Conservation (phyloP, 2,888 invertebrate genomes). For the Xylota sylvarum region DNA sequence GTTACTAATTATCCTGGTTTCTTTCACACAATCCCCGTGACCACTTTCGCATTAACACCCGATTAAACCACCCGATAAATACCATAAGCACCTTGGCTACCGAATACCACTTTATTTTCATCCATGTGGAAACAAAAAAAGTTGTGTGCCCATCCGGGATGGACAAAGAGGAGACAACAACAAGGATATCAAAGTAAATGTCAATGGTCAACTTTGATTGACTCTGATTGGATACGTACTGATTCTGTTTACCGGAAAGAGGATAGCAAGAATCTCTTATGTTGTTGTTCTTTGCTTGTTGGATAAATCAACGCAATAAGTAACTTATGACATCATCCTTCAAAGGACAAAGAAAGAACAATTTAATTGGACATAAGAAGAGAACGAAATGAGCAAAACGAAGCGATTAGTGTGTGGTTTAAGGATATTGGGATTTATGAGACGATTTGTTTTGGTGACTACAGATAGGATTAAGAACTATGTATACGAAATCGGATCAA, state of each 20-base stretch:
- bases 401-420: slow-evolving; percentile 47
- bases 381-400: slow-evolving; percentile 10
- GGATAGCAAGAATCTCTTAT: slow-evolving; percentile 28
- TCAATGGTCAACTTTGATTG: slow-evolving; percentile 74
- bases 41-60: slow-evolving; percentile 68
- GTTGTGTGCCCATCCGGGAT: slow-evolving; percentile 25
- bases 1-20: slow-evolving; percentile 64
- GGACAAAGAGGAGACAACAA: slow-evolving; percentile 57
- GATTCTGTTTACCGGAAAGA: not conserved
- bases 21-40: slow-evolving; percentile 52
- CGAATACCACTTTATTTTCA: slow-evolving; percentile 37
- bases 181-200: slow-evolving; percentile 68
- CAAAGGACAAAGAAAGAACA: slow-evolving; percentile 8
- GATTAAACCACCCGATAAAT: slow-evolving; percentile 67
- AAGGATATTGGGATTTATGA: slow-evolving; percentile 29
- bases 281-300: slow-evolving; percentile 34
- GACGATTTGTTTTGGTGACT: slow-evolving; percentile 7
- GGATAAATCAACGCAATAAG: slow-evolving; percentile 59
- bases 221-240: slow-evolving; percentile 70
- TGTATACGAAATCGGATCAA: slow-evolving; percentile 23
- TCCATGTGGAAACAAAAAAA: slow-evolving; percentile 3
- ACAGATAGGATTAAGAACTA: slow-evolving; percentile 5
- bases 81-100: slow-evolving; percentile 64
- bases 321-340: slow-evolving; percentile 65
- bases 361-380: slow-evolving; percentile 42